These are phyloP conservation scores for Drosophila ercepeae DNA, from an alignment of 1,140 invertebrate species.

Conservation along the genomic window DNA sequence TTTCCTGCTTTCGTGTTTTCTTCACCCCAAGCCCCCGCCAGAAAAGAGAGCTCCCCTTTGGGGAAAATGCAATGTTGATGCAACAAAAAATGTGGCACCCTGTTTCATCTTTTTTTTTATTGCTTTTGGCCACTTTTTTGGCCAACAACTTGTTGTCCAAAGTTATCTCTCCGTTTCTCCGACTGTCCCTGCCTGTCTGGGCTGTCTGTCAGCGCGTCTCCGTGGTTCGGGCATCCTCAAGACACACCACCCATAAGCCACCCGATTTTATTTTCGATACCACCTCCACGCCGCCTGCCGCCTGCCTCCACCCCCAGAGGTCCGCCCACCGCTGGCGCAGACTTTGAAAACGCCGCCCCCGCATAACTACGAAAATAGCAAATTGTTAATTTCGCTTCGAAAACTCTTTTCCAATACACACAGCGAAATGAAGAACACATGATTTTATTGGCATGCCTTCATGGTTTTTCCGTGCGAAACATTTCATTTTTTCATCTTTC, in stretches of 20 bases:
- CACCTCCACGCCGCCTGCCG: neutral
- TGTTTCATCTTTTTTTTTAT: conserved; percentile 3
- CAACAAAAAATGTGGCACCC: conserved; percentile 27
- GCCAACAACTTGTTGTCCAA: conserved; percentile 57
- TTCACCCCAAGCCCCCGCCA: neutral
- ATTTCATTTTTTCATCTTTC: conserved; percentile 44
- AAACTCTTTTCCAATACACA: conserved; percentile 75
- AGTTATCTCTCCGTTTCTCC: conserved; percentile 24
- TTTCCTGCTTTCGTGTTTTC: neutral
- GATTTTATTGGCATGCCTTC: conserved; percentile 79
- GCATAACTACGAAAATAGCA: conserved; percentile 73
- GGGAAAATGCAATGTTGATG: conserved; percentile 27
- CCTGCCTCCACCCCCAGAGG: neutral
- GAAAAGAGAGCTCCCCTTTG: too few relatives aligned
- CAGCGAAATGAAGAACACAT: conserved; percentile 42
- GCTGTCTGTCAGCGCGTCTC: conserved; percentile 52
- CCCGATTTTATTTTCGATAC: neutral
- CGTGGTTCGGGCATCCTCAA: conserved; percentile 34
- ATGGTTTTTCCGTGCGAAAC: conserved; percentile 61
- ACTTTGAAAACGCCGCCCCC: conserved; percentile 49
- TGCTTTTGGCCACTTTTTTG: too few relatives aligned
- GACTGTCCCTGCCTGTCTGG: conserved; percentile 2
- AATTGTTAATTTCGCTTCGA: conserved; percentile 79
- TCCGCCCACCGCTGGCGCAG: too few relatives aligned
- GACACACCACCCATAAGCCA: conserved; percentile 27